Evolutionary conservation across 2,113 vertebrate genomes (phyloP), one percentile per base, ranked within the genome.

Genomic region (Callopanchax toddi): DNA sequence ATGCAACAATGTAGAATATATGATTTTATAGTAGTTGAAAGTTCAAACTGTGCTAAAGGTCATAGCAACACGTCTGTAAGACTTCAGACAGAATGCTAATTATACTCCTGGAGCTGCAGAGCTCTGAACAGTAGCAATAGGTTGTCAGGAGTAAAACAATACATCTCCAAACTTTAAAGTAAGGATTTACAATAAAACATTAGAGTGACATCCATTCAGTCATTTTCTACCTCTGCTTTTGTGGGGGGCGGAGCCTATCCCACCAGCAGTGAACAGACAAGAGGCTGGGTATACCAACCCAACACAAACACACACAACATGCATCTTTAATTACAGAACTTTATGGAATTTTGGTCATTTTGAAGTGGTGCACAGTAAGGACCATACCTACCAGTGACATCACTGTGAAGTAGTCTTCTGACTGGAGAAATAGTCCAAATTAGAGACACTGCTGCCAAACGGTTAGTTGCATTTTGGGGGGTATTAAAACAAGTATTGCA

Each of bases 1-100:
- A 76, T 62, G 60, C 44, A 49, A 60, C 45, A 18, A 67, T 50
- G 51, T 45, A 72, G 52, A 87, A 83, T 82, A 62, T 68, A 78
- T 21, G n/a, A 40, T 23, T 48, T 84, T 51, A 78, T 68, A 78
- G 43, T 51, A 25, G 67, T 45, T 54, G 52, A 85, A 87, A 81
- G 78, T 86, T 79, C 62, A 86, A 69, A 77, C 51, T 46, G 56
- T 67, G 65, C 73, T 68, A 83, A 91, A 91, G 89, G 89, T 89
- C 86, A 89, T 17, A 51, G 78, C 59, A 76, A 53, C 32, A 20
- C 75, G 73, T 74, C 79, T 78, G 56, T 37, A 70, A 80, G 64
- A 82, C 45, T 80, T 84, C 69, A 76, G 78, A 83, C 60, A 61
- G 59, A 57, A 76, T 79, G 72, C 67, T 84, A 83, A 89, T 86